Base-by-base conservation (phyloP, 37 sponge, comb jelly and placozoan species). In the Ephydatia muelleri region DNA sequence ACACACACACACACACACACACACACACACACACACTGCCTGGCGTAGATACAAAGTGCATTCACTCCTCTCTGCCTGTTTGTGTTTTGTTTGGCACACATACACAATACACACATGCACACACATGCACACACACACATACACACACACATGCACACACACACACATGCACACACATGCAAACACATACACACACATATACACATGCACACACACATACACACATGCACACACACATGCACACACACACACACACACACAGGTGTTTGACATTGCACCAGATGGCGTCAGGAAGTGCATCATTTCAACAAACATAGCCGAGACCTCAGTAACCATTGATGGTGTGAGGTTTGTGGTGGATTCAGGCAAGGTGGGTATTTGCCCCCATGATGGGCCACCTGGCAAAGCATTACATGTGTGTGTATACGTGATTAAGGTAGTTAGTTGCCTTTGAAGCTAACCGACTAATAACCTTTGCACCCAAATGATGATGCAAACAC, bases 251-350 rank as follows among this genome's bases (percentile, higher is more conserved):
- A 33, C 36, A 30, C 47, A 38, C 23, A 31, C 25, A 29, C 86
- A 93, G 94, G 96, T 95, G 78, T 95, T 95, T 88, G 96, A 95
- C 70, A 86, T 92, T 5, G 85, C 93, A 65, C 96, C 96, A 11
- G 93, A 95, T 76, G 96, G 93, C 19, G 91, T 94, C 1, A 78
- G 95, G 23, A 97, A 97, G 84, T 97, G 98, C 75, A 95, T 97
- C 49, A 82, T 97, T 35, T 97, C 98, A 3, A 97, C 98, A 38
- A 97, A 97, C 78, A 97, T 97, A 67, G 98, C 98, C 11, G 98
- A 97, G 76, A 97, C 98, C 25, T 97, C 98, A 13, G 79, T 97
- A 49, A 97, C 98, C 22, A 97, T 97, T 74, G 98, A 97, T 84
- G 98, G 98, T 5, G 87, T 97, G 2, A 72, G 93, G 73, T 90